Base-by-base conservation (phyloP, 2,113 vertebrate genomes). In the Semnornis frantzii region DNA sequence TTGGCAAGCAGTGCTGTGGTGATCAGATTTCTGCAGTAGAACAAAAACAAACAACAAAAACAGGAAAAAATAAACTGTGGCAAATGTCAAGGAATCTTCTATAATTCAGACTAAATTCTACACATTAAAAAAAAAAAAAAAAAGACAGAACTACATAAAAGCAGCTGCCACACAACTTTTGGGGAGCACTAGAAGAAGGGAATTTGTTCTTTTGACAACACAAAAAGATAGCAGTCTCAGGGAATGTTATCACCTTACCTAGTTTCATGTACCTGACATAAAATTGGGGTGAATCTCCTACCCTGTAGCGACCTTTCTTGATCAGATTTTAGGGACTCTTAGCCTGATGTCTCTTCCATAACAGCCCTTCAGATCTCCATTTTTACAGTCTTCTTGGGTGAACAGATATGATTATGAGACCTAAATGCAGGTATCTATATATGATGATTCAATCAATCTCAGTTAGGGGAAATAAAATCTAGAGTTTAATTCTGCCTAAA, bases 1-100 rank as follows among this genome's bases (percentile, higher is more conserved):
- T 94, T 97, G 89, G 85, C 94, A 92, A 85, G 89, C 3, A 27
- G 33, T 75, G 84, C 44, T 91, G 64, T 91, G 58, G 82, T 92
- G 62, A 93, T 94, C 89, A 92, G 60, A 89, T 85, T 96, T 92
- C 79, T 93, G 60, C 60, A 90, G 48, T 37, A 90, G 75, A 73
- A 48, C 90, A 82, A 89, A 96, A 94, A 89, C 82, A 96, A 94
- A 85, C 75, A 93, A 85, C 58, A 85, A 87, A 91, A 90, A 90
- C 30, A 91, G 11, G 58, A 88, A 94, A 94, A 92, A 80, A 94
- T 58, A 93, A 94, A 94, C 76, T 72, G 66, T 90, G 79, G 54
- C 58, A 94, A 94, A 92, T 46, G n/a, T 91, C 79, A 92, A 83
- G 34, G 37, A 94, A 58, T 83, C 72, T 85, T 79, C 58, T 69